These are phyloP conservation scores for Bombyx huttoni DNA, from an alignment of 2,888 invertebrate species.

Conservation along the genomic window DNA sequence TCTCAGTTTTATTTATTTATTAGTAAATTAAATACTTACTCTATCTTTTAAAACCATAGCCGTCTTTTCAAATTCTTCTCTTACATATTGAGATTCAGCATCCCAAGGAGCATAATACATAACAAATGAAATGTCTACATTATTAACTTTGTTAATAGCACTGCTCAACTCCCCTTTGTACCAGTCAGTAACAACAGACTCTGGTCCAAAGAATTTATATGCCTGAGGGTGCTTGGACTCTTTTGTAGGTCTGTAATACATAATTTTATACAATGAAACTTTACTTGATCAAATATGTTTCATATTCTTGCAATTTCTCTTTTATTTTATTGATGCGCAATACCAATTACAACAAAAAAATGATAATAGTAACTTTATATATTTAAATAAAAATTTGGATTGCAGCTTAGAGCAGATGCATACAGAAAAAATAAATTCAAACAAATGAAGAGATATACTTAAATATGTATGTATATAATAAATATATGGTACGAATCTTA, in stretches of 20 bases:
- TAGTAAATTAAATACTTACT: conserved; percentile 52
- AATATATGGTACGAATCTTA: conserved; percentile 48
- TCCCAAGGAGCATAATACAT: conserved; percentile 98
- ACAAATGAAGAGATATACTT: too few relatives aligned
- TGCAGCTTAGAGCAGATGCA: too few relatives aligned
- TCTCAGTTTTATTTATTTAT: not conserved
- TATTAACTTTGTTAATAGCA: conserved; percentile 73
- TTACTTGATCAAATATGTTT: conserved; percentile 3
- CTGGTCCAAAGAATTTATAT: conserved; percentile 79
- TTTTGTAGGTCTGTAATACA: conserved; percentile 40
- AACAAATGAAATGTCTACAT: conserved; percentile 85
- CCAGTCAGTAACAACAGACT: conserved; percentile 82
- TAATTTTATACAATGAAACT: conserved; percentile 1
- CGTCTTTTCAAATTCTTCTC: conserved; percentile 81
- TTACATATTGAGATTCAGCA: conserved; percentile 84
- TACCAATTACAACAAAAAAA: too few relatives aligned
- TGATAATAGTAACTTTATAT: too few relatives aligned
- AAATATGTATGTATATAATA: too few relatives aligned
- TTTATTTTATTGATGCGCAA: too few relatives aligned
- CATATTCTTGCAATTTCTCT: not conserved
- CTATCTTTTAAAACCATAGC: conserved; percentile 79
- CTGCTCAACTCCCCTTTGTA: conserved; percentile 81
- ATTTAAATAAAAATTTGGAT: too few relatives aligned
- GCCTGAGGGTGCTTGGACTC: conserved; percentile 65
- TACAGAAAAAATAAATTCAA: too few relatives aligned